Conservation (phyloP, 2,888 invertebrate genomes). For the Macaria notata region DNA sequence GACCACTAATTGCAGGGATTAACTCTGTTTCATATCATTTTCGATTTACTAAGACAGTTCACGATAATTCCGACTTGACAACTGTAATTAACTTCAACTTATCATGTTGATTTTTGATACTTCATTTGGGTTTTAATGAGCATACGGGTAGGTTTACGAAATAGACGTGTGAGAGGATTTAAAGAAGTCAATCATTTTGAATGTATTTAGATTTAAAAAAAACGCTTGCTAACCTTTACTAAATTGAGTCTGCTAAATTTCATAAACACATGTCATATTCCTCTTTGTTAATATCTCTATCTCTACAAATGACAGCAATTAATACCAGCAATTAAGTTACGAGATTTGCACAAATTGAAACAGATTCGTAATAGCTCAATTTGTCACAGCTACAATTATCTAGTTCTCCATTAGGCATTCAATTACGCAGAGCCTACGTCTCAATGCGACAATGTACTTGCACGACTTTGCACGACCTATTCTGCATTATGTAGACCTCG, state of each 20-base stretch:
- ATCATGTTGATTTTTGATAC: conserved; percentile 53
- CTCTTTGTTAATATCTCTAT: no score
- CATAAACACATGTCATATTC: no score
- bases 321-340: no score
- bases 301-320: no score
- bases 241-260: no score
- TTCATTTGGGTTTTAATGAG: conserved; percentile 36
- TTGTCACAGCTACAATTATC: not conserved
- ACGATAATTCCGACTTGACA: conserved; percentile 49
- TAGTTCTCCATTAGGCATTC: conserved; percentile 5
- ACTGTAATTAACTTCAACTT: conserved; percentile 60
- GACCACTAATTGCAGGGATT: conserved; percentile 67
- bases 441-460: conserved; percentile 38
- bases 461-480: no score
- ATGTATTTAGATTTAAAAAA: no score
- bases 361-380: not conserved
- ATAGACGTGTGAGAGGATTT: conserved; percentile 10
- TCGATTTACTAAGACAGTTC: conserved; percentile 53
- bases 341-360: no score
- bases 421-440: conserved; percentile 13
- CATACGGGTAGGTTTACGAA: conserved; percentile 11
- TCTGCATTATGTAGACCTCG: no score
- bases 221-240: no score
- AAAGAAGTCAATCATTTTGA: no score
- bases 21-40: conserved; percentile 56